Evolutionary conservation across 2,797 vertebrate species (phyloP).

Genomic region (Tapera naevia): DNA sequence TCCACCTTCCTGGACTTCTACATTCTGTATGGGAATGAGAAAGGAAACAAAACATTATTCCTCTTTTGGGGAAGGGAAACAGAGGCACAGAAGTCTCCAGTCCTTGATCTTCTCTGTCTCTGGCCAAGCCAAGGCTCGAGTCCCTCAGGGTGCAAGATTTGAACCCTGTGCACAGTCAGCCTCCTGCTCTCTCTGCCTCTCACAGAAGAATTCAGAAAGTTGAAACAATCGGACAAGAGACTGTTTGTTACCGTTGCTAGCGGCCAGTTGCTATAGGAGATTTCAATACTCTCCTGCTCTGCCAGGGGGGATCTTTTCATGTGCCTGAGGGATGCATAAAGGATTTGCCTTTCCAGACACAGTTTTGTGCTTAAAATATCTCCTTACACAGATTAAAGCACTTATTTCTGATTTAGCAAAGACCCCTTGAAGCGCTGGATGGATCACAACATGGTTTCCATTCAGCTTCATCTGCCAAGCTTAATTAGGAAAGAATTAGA

Average conservation of each 20-base stretch:
- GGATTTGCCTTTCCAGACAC: conserved; percentile 27
- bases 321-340: conserved; percentile 14
- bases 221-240: neutral
- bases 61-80: neutral
- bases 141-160: neutral
- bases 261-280: conserved; percentile 23
- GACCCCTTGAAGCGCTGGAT: neutral
- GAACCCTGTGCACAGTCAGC: neutral
- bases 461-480: conserved; percentile 28
- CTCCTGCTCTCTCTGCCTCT: neutral
- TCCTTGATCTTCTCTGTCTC: neutral
- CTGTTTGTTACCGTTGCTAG: conserved; percentile 26
- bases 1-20: neutral
- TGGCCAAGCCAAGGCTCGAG: neutral
- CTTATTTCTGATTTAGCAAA: conserved; percentile 32
- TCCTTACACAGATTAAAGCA: conserved; percentile 46
- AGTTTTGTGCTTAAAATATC: conserved; percentile 23
- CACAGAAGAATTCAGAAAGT: neutral
- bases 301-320: neutral
- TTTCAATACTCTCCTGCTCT: neutral
- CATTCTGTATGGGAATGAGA: neutral
- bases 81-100: neutral
- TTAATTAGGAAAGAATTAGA: conserved; percentile 41
- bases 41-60: neutral
- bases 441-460: neutral